These are phyloP conservation scores for Fregetta grallaria DNA, from an alignment of 2,113 vertebrate genomes.

Conservation along the genomic window DNA sequence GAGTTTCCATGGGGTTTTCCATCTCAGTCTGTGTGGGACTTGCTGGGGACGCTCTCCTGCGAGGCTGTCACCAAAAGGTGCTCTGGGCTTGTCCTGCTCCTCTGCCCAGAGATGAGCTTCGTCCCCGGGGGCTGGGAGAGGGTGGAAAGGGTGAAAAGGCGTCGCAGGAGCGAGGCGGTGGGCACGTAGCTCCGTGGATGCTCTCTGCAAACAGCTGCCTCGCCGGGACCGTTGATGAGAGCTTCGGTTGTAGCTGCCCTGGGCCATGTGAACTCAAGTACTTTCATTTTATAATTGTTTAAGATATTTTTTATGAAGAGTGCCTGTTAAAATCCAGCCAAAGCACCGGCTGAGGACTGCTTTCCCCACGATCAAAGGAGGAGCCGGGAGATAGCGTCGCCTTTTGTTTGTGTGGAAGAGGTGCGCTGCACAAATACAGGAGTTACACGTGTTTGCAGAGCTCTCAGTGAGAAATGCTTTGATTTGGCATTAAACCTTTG, in stretches of 20 bases:
- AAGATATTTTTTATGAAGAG: not conserved
- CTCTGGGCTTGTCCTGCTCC: not conserved
- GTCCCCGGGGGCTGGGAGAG: not conserved
- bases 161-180: not conserved
- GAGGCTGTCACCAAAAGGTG: not conserved
- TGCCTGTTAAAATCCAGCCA: not conserved
- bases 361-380: not conserved
- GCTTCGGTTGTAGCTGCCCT: not conserved
- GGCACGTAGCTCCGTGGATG: fast-evolving
- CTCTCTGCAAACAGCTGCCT: not conserved
- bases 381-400: not conserved
- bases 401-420: not conserved
- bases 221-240: fast-evolving
- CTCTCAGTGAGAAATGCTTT: not conserved
- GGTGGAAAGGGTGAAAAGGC: not conserved
- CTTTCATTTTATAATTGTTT: not conserved
- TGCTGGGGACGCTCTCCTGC: fast-evolving
- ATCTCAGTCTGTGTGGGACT: not conserved
- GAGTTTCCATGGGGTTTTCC: not conserved
- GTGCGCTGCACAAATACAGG: not conserved
- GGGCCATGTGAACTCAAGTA: not conserved
- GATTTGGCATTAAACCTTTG: not conserved
- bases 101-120: not conserved
- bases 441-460: not conserved
- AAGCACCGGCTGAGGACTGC: not conserved